Base-by-base conservation (phyloP, 2,113 vertebrate genomes). In the Festucalex cinctus region DNA sequence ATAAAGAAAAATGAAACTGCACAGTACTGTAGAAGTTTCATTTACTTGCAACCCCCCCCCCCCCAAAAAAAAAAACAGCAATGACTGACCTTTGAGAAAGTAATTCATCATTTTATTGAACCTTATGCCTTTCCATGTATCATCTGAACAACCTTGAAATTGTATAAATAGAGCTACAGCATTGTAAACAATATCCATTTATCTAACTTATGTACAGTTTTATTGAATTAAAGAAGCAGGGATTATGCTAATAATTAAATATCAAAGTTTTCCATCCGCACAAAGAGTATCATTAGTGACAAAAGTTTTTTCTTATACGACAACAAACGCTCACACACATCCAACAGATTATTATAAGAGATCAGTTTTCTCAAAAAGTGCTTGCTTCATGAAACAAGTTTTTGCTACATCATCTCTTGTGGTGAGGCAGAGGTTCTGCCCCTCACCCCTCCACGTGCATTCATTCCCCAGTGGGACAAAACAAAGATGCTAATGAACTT, bases 311-410 rank as follows among this genome's bases (percentile, higher is more conserved):
- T 16, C 26, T 24, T 8, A 24, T 14, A 43, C 14, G 58, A 54
- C 35, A 35, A 49, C 44, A 49, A 28, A n/a, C 10, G 9, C 44
- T 12, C 63, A 35, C 63, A n/a, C 61, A 70, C 65, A 80, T 65
- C 74, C 73, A 83, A 88, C 76, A 85, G 71, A 87, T 48, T 80
- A 85, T 63, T 71, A 82, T 81, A 80, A 88, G 70, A 87, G 75
- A 83, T 78, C 73, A 57, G 90, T 87, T 56, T 80, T 75, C 86
- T 83, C 88, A 85, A 90, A n/a, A 91, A 90, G 91, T 90, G 88
- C 86, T 90, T 88, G 78, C 71, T 75, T 90, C 73, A 81, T 82
- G 89, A 90, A 91, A 90, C 87, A 88, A 78, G 53, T 82, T 86
- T 82, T 87, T 92, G 87, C 88, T 88, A 86, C 85, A 85, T 88